Evolutionary conservation across 1,140 invertebrate genomes (phyloP), one percentile per base, ranked within the genome.

Genomic region (Rhagoletis pomonella): DNA sequence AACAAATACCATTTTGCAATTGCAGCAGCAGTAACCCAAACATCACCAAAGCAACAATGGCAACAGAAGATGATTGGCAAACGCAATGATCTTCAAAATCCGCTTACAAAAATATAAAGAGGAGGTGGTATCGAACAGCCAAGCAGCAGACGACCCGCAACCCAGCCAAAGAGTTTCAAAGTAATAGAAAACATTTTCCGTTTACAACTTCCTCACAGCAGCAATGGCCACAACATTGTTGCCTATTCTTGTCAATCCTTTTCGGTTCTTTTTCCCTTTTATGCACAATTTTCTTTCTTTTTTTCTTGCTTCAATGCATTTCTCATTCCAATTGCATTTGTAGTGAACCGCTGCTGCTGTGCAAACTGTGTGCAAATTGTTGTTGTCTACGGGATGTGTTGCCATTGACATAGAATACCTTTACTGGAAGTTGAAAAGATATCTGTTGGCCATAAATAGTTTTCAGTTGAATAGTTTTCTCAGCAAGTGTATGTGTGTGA

Each of bases 401-500:
- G 69, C 44, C 69, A 73, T 73, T 73, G 69, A 73, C 69, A 73
- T 47, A 73, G 69, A 73, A 73, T 73, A 73, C 69, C 42, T 44
- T 73, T 73, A 42, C 42, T 73, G 69, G 69, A 73, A 44, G 42
- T 73, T 17, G 69, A 17, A 73, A 73, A 73, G 17, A 10, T 67
- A 67, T 67, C 64, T 7, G 9, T 67, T 67, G 12, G 29, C 64
- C 64, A 67, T 67, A 67, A 67, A 67, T 67, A 42, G 64, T 67
- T 67, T 55, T 55, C 10, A 55, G 50, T 55, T 10, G 50, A 5
- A 55, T 55, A 55, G 50, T 55, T 55, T 55, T 55, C 50, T 55
- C 10, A 55, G 50, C 50, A 55, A 7, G 50, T 5, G 50, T 55
- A 10, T 55, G 10, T 55, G 3, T 2, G 50, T 55, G 10, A 7